A percentile compares a stretch with the other conserved stretches of the same genome.
These are phyloP conservation scores for Plebejus melissa DNA, from an alignment of 2,888 invertebrate species.

Conservation along the genomic window DNA sequence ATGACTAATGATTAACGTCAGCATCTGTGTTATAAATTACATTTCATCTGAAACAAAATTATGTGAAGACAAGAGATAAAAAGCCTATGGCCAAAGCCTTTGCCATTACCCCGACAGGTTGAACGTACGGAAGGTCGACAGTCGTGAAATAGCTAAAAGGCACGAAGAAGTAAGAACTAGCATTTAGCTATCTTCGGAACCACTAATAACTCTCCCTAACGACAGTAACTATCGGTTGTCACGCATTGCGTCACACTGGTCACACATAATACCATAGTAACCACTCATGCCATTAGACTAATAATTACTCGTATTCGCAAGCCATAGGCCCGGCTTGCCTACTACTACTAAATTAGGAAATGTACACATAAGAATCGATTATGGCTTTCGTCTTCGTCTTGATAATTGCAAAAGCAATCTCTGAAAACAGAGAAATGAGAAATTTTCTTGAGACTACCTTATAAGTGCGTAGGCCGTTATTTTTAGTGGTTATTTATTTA, in stretches of 20 bases:
- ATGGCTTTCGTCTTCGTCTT: neutral
- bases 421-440: neutral
- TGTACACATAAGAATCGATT: neutral
- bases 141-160: slow-evolving; percentile 3
- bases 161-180: slow-evolving; percentile 7
- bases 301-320: slow-evolving; percentile 4
- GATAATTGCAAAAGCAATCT: neutral
- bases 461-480: neutral
- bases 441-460: neutral
- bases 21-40: neutral
- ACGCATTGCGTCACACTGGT: slow-evolving; percentile 24
- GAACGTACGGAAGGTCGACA: neutral
- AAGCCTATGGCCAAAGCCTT: neutral
- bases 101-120: neutral
- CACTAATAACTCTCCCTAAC: slow-evolving; percentile 18
- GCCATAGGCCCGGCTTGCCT: neutral
- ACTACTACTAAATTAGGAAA: neutral
- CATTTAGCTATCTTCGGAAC: slow-evolving; percentile 21
- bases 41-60: neutral
- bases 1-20: too few species aligned
- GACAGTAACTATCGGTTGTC: slow-evolving; percentile 19
- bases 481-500: neutral
- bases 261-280: slow-evolving; percentile 12
- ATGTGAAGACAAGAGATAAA: neutral
- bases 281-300: slow-evolving; percentile 23